phyloP scores from a whole-genome alignment of 2,888 invertebrate genomes.

The Lingula anatina region DNA sequence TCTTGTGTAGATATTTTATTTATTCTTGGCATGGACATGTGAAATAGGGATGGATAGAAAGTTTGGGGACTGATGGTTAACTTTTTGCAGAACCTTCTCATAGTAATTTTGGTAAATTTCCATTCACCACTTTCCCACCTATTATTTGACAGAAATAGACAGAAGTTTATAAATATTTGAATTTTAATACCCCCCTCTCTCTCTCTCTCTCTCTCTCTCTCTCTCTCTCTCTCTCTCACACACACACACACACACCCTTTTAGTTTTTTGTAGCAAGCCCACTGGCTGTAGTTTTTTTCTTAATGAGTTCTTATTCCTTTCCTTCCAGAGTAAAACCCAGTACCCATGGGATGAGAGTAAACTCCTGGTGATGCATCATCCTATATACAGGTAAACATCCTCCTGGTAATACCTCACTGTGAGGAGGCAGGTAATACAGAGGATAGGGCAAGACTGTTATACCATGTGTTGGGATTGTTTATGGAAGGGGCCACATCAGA shows the following conservation, averaged over 20 bases:
- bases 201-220: conserved; percentile 1
- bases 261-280: not conserved
- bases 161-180: not conserved
- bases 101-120: not conserved
- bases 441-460: too few relatives aligned
- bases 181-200: not conserved
- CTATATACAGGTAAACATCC: conserved; percentile 56
- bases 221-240: conserved; percentile 6
- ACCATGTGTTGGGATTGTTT: too few relatives aligned
- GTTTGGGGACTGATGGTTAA: too few relatives aligned
- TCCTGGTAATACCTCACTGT: too few relatives aligned
- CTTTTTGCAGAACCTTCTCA: not conserved
- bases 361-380: conserved; percentile 77
- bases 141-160: not conserved
- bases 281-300: not conserved
- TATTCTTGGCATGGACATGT: too few relatives aligned
- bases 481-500: too few relatives aligned
- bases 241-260: not conserved
- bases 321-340: conserved; percentile 62
- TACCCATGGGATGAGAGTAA: conserved; percentile 69
- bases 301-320: conserved; percentile 28
- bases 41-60: too few relatives aligned
- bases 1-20: too few relatives aligned
- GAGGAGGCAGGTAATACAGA: too few relatives aligned
- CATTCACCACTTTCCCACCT: too few relatives aligned